phyloP scores from a whole-genome alignment of 2,888 invertebrate species.

The Trimorus sp. region DNA sequence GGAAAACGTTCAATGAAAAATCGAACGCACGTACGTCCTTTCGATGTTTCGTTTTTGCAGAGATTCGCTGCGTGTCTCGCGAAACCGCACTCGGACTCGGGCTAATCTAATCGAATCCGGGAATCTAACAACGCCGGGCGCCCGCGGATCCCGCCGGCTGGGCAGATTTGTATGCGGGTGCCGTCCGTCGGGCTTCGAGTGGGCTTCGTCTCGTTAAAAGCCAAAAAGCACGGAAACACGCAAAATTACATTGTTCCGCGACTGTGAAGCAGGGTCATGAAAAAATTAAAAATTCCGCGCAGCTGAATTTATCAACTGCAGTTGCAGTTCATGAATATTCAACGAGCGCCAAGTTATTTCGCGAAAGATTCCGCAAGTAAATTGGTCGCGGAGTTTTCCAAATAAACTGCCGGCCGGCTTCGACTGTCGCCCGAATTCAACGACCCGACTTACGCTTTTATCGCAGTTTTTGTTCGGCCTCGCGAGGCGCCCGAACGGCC shows the following conservation, averaged over 20 bases:
- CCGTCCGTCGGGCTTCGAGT: slow-evolving; percentile 47
- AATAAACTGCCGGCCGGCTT: slow-evolving; percentile 39
- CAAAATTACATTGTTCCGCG: slow-evolving; percentile 62
- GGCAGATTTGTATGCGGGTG: slow-evolving; percentile 66
- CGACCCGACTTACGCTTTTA: slow-evolving; percentile 34
- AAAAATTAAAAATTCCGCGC: slow-evolving; percentile 64
- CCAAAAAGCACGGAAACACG: slow-evolving; percentile 60
- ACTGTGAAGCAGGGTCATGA: slow-evolving; percentile 60
- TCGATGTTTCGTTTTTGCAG: no score
- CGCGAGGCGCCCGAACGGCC: background rate
- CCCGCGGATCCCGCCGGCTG: slow-evolving; percentile 40
- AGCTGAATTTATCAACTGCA: slow-evolving; percentile 62
- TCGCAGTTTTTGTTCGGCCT: slow-evolving; percentile 9
- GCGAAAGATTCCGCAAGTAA: slow-evolving; percentile 54
- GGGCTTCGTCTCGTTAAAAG: slow-evolving; percentile 59
- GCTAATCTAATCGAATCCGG: slow-evolving; percentile 64
- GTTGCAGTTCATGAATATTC: slow-evolving; percentile 57
- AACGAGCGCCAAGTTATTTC: slow-evolving; percentile 55
- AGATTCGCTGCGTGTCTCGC: slow-evolving; percentile 59
- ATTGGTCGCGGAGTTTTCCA: slow-evolving; percentile 49
- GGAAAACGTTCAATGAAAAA: no score
- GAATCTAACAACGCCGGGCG: slow-evolving; percentile 36
- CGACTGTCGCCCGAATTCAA: slow-evolving; percentile 32
- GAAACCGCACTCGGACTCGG: slow-evolving; percentile 58
- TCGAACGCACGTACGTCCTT: no score